These are phyloP conservation scores for Muraenolepis orangiensis DNA, from an alignment of 2,797 vertebrate species.

Conservation along the genomic window DNA sequence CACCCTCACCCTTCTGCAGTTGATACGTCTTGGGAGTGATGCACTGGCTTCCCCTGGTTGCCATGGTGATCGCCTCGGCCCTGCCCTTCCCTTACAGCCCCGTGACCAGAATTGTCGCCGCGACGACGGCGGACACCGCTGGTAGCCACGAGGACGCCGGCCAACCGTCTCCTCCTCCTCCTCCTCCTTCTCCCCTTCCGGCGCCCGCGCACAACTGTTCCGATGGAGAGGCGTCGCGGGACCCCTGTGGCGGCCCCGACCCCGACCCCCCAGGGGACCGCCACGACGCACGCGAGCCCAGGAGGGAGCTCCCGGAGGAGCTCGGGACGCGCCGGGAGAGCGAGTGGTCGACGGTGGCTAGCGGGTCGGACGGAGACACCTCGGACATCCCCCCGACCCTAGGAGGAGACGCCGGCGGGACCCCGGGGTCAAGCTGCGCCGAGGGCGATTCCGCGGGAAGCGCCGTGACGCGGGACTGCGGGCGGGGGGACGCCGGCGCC, in stretches of 20 bases:
- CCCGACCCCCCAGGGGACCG: conserved; percentile 32
- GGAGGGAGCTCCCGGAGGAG: too few species aligned
- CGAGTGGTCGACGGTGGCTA: conserved; percentile 24
- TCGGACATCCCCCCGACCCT: conserved; percentile 31
- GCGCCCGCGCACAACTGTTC: not conserved
- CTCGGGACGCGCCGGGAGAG: conserved; percentile 14
- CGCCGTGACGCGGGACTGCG: conserved; percentile 47
- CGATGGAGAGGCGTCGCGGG: not conserved
- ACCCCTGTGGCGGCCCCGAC: conserved; percentile 1
- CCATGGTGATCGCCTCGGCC: conserved; percentile 85
- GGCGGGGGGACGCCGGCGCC: conserved; percentile 23
- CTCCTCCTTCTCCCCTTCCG: not conserved
- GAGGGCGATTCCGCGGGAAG: conserved; percentile 38
- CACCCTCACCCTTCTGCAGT: too few species aligned
- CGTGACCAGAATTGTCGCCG: conserved; percentile 65
- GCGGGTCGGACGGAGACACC: conserved; percentile 35
- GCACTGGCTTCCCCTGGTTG: conserved; percentile 87
- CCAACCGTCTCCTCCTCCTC: not conserved
- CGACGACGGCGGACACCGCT: conserved; percentile 56
- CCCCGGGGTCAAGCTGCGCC: conserved; percentile 14
- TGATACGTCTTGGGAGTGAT: conserved; percentile 85
- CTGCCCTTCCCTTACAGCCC: conserved; percentile 78
- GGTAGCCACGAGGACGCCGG: conserved; percentile 37
- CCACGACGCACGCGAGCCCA: conserved; percentile 35
- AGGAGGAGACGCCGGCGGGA: conserved; percentile 36